Evolutionary conservation across 2,888 invertebrate genomes (phyloP), one percentile per base, ranked within the genome.

Genomic region (Tipula confusa): DNA sequence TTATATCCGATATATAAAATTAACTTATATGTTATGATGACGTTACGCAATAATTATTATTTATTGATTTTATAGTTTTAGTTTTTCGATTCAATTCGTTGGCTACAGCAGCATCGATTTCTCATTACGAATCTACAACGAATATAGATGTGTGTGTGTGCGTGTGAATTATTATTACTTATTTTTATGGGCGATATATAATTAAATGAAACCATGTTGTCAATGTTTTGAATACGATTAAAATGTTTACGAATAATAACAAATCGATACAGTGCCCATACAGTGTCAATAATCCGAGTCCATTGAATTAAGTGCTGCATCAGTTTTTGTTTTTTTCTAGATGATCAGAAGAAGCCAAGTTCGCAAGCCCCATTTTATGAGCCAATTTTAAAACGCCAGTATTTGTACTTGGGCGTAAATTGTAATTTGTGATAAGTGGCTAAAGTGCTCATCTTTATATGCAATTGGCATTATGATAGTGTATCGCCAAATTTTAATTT

Each of bases 11-110:
- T 24, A 64, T 24, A 18, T 24, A 64, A 64, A 64, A 64, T 64
- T 64, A 64, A 64, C 18, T 64, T 64, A 43, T 43, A 15, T 15
- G 15, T 43, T 43, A 43, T 6, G n/a, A n/a, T n/a, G 43, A 7
- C 43, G 18, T 43, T 64, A 64, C 24, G 64, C 24, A 24, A 64
- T 64, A 64, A 24, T 64, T 64, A 64, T 64, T 24, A 24, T 64
- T 64, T 64, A 64, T 64, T 64, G 64, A 64, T 24, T 64, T 64
- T 64, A n/a, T n/a, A n/a, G n/a, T n/a, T n/a, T n/a, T n/a, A n/a
- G n/a, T 64, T n/a, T 43, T 43, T 43, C 2, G 64, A 9, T 64
- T 64, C 18, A 64, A 24, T 64, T 64, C 18, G 9, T 24, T 64
- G 24, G 64, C 18, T 24, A 18, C 64, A 64, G 43, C 36, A 43